phyloP scores from a whole-genome alignment of 2,113 vertebrate species.

The Helogale parvula region DNA sequence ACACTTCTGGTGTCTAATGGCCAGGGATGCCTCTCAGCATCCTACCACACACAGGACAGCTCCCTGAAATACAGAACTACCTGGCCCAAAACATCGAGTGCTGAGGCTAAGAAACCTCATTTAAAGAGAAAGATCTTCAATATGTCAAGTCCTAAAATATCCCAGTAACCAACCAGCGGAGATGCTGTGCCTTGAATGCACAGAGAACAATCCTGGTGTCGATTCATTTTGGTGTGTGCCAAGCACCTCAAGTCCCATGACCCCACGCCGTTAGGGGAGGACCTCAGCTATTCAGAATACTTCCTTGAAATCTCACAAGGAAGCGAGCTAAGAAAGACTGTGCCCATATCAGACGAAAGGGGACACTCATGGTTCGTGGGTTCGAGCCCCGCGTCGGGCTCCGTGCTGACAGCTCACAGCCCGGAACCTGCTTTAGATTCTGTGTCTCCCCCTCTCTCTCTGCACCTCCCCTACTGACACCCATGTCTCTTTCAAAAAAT shows the following conservation, averaged over 20 bases:
- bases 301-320: background rate
- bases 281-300: background rate
- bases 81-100: no score
- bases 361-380: background rate
- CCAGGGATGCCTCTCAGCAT: background rate
- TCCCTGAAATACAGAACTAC: background rate
- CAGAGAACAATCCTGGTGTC: rapidly evolving
- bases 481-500: no score
- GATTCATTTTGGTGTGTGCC: background rate
- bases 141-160: background rate
- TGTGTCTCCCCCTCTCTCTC: no score
- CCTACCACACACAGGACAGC: background rate
- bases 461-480: no score
- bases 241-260: background rate
- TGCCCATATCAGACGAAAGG: background rate
- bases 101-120: background rate
- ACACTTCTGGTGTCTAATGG: background rate
- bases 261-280: background rate
- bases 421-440: no score
- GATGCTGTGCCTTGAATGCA: background rate
- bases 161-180: background rate
- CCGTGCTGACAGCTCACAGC: no score
- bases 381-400: no score
- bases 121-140: background rate
- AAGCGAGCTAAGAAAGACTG: background rate